Evolutionary conservation across 2,888 invertebrate species (phyloP), one percentile per base, ranked within the genome.

Genomic region (Troides aeacus): DNA sequence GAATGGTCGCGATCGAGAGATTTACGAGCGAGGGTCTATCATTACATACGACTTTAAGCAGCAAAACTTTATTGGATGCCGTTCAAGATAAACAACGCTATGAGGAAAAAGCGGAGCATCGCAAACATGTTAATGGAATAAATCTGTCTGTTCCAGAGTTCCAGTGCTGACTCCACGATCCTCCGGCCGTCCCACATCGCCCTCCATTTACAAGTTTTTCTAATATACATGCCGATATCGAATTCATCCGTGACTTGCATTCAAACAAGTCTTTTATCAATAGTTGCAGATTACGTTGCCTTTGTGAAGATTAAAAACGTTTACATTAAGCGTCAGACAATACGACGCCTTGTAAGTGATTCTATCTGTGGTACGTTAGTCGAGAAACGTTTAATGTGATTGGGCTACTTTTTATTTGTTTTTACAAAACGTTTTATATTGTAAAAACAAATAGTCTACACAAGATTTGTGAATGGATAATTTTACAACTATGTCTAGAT

Each of bases 181-280:
- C 75, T 76, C 78, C 76, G 72, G 65, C 72, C 74, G 73, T 77
- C 75, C 78, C 77, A 78, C 79, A 74, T 64, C 76, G 74, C 77
- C 73, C 76, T 74, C 73, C 80, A 87, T 88, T 88, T 85, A 86
- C 88, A 88, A 89, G 87, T 86, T 88, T 87, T 85, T 82, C 81
- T 81, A 85, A 89, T 88, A 83, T 83, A 81, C 82, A 81, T 84
- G 76, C 78, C 80, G 81, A 88, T 88, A 90, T 87, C 82, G 82
- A 80, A 76, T 77, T 78, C 74, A 83, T 79, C 77, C 90, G 91
- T 91, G 91, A 89, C 90, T 84, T 81, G 90, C 85, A 90, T 90
- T 73, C 75, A 79, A 77, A 82, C 73, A 67, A 66, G 81, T 81
- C 81, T 84, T 87, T 87, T 84, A 78, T 80, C 68, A 67, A 74